phyloP scores from a whole-genome alignment of 2,888 invertebrate species.

The Timandra comae region DNA sequence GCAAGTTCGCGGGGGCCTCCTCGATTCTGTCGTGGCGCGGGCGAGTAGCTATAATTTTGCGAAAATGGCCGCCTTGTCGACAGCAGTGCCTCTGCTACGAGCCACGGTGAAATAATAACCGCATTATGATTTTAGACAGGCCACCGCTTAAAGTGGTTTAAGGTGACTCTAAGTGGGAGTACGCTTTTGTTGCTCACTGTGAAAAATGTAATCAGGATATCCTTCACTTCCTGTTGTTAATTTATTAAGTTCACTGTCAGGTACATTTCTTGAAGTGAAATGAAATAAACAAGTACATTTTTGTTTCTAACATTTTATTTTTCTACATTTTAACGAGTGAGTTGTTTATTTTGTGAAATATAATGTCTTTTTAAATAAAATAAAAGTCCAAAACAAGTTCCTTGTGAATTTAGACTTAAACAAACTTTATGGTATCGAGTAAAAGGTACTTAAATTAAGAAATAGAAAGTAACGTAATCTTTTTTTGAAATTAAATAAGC shows the following conservation, averaged over 20 bases:
- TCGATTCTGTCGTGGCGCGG: conserved; percentile 52
- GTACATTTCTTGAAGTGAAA: too few relatives aligned
- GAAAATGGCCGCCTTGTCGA: conserved; percentile 70
- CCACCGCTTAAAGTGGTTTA: conserved; percentile 60
- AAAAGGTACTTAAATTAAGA: background rate
- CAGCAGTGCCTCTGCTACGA: conserved; percentile 59
- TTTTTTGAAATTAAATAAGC: background rate
- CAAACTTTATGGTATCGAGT: too few relatives aligned
- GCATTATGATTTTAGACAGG: conserved; percentile 68
- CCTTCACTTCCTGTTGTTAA: conserved; percentile 36
- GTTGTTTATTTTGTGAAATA: too few relatives aligned
- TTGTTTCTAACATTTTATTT: background rate
- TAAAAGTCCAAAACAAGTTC: too few relatives aligned
- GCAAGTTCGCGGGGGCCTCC: conserved; percentile 57
- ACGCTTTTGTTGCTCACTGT: conserved; percentile 39
- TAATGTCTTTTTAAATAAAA: too few relatives aligned
- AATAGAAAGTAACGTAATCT: background rate
- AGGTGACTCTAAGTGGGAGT: conserved; percentile 55
- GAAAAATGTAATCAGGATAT: conserved; percentile 49
- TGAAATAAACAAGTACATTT: background rate
- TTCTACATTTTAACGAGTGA: too few relatives aligned
- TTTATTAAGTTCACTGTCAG: conserved; percentile 26
- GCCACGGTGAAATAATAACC: conserved; percentile 68
- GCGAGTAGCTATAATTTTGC: conserved; percentile 70
- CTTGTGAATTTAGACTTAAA: too few relatives aligned